Percentiles rank a stretch among this genome's conserved stretches.
Conservation (phyloP, 2,888 invertebrate species). For the Oligia latruncula region DNA sequence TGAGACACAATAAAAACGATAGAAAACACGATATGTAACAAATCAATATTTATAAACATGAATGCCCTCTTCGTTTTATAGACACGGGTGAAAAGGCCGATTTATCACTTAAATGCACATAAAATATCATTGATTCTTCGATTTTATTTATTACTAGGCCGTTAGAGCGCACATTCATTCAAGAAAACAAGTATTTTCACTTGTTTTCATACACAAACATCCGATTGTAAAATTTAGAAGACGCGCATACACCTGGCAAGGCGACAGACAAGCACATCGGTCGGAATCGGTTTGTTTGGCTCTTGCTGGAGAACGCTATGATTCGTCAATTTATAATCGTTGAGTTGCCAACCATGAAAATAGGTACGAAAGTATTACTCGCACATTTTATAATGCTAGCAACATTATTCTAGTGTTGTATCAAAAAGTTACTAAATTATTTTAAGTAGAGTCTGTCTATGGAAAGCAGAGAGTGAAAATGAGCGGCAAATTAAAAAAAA, state of each 20-base stretch:
- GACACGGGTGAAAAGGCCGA: constrained; percentile 68
- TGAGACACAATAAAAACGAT: constrained; percentile 73
- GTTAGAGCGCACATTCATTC: constrained; percentile 72
- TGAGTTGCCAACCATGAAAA: constrained; percentile 63
- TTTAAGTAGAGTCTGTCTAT: not conserved
- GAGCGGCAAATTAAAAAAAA: too few species aligned
- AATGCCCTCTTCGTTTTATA: constrained; percentile 81
- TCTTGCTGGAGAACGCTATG: constrained; percentile 55
- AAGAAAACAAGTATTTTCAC: constrained; percentile 71
- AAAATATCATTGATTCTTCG: constrained; percentile 54
- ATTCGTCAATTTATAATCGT: constrained; percentile 71
- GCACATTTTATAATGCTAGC: constrained; percentile 5
- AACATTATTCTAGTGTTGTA: constrained; percentile 43
- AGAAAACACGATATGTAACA: constrained; percentile 76
- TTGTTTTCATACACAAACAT: constrained; percentile 83
- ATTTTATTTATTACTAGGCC: constrained; percentile 29
- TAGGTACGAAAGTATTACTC: fast-evolving
- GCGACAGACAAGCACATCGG: constrained; percentile 76
- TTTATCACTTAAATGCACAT: constrained; percentile 69
- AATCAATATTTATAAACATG: constrained; percentile 90
- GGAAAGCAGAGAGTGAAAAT: too few species aligned
- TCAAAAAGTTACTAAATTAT: constrained; percentile 34
- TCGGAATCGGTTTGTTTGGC: constrained; percentile 80
- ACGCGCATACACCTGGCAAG: constrained; percentile 66
- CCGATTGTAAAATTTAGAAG: constrained; percentile 68